Base-by-base conservation (phyloP, 2,888 invertebrate genomes). In the Parnassius glacialis region DNA sequence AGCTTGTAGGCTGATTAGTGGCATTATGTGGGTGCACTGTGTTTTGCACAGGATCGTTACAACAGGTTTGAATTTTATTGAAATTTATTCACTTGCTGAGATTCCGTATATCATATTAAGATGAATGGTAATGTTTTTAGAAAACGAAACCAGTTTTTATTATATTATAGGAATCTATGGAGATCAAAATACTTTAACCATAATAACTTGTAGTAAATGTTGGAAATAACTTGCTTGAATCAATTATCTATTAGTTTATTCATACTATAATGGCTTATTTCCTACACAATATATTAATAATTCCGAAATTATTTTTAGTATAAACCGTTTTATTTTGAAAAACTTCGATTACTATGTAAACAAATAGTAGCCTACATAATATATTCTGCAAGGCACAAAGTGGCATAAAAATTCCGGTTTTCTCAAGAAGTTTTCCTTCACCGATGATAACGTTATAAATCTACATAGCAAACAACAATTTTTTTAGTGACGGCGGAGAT, bases 1-100 rank as follows among this genome's bases (percentile, higher is more conserved):
- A 62, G 16, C 10, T 44, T 45, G 62, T 62, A 56, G 63, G 56
- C 42, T 56, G 50, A 59, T 52, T 58, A 57, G 57, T 54, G 61
- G 56, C n/a, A n/a, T 11, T 45, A 7, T 64, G 64, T 68, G 65
- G 66, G 67, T 55, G 62, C 57, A 43, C 68, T 67, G 60, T 64
- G 48, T 66, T 64, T 52, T 25, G 57, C 55, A 57, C 43, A 56
- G 20, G 54, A 61, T 45, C 47, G 52, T 58, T 55, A 55, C 25
- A 61, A 53, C 64, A 62, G 60, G 56, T 65, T 62, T 54, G 62
- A 59, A 64, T 67, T 61, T 57, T 66, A 66, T 66, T 66, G 45
- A 66, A 67, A 67, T 66, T 55, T 64, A 64, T 64, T 64, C 59
- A 65, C 58, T 59, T 67, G 65, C 61, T 65, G 59, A 53, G 51